Percentiles rank a stretch among this genome's conserved stretches.
Evolutionary conservation across 1,140 invertebrate genomes (phyloP).

Genomic region (Branchinecta lindahli): DNA sequence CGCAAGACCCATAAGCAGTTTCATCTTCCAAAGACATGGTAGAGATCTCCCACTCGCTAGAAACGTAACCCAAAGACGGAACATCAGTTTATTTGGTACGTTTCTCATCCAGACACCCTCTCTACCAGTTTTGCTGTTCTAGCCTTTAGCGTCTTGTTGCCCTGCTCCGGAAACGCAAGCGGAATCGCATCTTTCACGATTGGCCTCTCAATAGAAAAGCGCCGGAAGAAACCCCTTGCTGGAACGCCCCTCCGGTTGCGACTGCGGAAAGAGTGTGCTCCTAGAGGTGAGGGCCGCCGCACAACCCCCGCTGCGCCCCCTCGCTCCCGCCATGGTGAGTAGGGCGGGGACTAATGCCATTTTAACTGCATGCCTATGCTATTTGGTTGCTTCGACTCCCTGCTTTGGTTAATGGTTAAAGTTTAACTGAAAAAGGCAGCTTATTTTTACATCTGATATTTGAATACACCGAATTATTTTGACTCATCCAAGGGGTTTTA

Average conservation of each 20-base stretch:
- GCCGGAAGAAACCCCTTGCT: constrained; percentile 54
- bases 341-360: background rate
- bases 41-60: no score
- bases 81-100: no score
- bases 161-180: constrained; percentile 71
- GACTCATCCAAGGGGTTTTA: no score
- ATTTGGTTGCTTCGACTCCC: background rate
- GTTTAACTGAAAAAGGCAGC: no score
- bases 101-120: no score
- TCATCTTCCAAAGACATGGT: no score
- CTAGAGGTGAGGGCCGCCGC: constrained; percentile 46
- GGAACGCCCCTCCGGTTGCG: constrained; percentile 76
- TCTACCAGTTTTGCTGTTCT: constrained; percentile 24
- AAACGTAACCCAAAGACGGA: no score
- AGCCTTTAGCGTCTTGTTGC: constrained; percentile 82
- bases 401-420: background rate
- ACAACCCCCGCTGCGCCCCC: constrained; percentile 6
- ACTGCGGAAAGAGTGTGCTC: constrained; percentile 82
- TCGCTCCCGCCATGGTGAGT: constrained; percentile 16
- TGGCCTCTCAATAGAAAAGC: constrained; percentile 64
- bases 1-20: no score
- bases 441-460: no score
- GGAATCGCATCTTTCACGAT: constrained; percentile 77
- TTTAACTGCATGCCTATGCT: background rate
- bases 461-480: no score